These are phyloP conservation scores for Trididemnum miniatum DNA, from an alignment of 23 tunicate genomes.

Conservation along the genomic window DNA sequence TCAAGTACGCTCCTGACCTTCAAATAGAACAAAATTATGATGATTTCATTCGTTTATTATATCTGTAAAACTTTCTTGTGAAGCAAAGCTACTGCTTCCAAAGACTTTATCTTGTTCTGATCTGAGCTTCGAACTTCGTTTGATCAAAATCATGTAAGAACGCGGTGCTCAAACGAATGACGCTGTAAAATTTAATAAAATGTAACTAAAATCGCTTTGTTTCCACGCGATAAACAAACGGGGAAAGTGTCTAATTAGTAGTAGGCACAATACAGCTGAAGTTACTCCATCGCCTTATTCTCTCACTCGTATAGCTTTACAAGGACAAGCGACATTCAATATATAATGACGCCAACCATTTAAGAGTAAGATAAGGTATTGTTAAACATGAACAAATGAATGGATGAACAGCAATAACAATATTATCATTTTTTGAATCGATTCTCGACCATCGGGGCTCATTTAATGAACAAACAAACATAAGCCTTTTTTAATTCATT, in stretches of 20 bases:
- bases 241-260: no score
- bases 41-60: no score
- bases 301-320: neutral
- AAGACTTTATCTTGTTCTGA: no score
- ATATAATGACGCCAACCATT: neutral
- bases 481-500: no score
- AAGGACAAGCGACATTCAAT: conserved; percentile 16
- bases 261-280: neutral
- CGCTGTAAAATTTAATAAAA: neutral
- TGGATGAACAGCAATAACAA: neutral
- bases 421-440: neutral
- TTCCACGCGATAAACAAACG: neutral
- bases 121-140: no score
- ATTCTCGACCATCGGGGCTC: neutral
- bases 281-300: neutral
- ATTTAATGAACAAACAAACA: neutral
- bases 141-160: neutral
- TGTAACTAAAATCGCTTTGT: neutral
- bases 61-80: no score
- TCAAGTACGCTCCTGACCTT: no score
- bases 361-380: neutral
- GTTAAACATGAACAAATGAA: neutral
- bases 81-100: no score
- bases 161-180: neutral
- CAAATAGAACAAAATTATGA: no score